A percentile compares a stretch with the other conserved stretches of the same genome.
Conservation (phyloP, 2,797 vertebrate genomes). For the Synaphobranchus kaupii region DNA sequence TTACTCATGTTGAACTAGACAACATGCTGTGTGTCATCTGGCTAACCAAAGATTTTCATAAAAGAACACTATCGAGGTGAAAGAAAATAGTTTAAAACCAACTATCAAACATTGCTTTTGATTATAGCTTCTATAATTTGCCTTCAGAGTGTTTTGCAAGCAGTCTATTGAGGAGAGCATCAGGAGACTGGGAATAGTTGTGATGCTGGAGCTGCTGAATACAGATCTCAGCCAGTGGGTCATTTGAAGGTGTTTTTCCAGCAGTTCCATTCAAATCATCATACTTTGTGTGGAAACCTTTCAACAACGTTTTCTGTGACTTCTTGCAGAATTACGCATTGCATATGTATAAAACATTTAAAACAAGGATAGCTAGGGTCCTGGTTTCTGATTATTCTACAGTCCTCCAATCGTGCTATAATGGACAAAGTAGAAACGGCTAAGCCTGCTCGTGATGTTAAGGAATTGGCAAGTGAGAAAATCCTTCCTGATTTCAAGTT, state of each 20-base stretch:
- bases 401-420: no score
- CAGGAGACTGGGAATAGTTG: neutral
- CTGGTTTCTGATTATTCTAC: no score
- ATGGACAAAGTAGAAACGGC: no score
- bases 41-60: neutral
- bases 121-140: conserved; percentile 9
- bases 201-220: neutral
- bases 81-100: neutral
- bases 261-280: conserved; percentile 11
- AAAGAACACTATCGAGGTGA: neutral
- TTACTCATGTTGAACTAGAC: neutral
- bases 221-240: conserved; percentile 19
- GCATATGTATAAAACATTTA: no score
- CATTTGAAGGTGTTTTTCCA: conserved; percentile 37
- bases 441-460: no score
- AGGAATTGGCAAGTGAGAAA: no score
- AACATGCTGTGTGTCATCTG: neutral
- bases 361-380: no score
- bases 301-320: no score
- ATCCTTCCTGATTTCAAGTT: no score
- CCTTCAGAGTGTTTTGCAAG: neutral
- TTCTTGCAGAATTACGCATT: no score
- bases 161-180: neutral
- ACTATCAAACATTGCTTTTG: conserved; percentile 31
- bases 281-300: neutral